Conservation (phyloP, 2,888 invertebrate species). For the Trissonchulus latispiculum region DNA sequence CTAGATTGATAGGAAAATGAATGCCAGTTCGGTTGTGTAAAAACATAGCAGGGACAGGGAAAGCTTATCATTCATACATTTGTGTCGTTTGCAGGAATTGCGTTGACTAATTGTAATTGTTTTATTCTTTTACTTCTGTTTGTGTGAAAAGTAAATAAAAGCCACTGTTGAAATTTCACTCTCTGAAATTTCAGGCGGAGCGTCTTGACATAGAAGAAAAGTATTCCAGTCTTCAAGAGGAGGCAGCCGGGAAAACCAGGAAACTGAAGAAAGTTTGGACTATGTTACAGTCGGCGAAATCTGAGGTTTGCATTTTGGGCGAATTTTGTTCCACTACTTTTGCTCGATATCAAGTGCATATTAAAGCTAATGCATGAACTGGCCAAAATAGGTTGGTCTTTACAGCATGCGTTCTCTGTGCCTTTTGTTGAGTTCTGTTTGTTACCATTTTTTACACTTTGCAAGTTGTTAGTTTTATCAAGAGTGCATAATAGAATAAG, state of each 20-base stretch:
- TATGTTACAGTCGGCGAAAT: slow-evolving; percentile 62
- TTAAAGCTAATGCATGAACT: not conserved
- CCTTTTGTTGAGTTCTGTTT: not conserved
- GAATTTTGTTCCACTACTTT: not conserved
- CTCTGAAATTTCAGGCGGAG: slow-evolving; percentile 57
- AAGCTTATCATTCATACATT: too few species aligned
- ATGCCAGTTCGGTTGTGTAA: too few species aligned
- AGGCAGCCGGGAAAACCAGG: slow-evolving; percentile 78
- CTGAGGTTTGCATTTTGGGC: slow-evolving; percentile 41
- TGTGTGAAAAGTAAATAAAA: too few species aligned
- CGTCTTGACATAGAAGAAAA: slow-evolving; percentile 85
- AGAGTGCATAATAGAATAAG: too few species aligned
- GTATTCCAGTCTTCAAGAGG: slow-evolving; percentile 86
- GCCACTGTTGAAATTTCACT: slow-evolving; percentile 45
- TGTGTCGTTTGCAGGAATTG: too few species aligned
- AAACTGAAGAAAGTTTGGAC: slow-evolving; percentile 80
- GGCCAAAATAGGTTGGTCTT: not conserved
- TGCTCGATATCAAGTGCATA: not conserved
- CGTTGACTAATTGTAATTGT: too few species aligned
- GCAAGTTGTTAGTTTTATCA: not conserved
- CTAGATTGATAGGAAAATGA: too few species aligned
- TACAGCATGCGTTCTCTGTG: not conserved
- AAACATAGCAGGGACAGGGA: too few species aligned
- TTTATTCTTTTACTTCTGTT: too few species aligned
- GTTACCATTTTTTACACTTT: not conserved